phyloP scores from a whole-genome alignment of 2,888 invertebrate species.

The Stenichneumon culpator region DNA sequence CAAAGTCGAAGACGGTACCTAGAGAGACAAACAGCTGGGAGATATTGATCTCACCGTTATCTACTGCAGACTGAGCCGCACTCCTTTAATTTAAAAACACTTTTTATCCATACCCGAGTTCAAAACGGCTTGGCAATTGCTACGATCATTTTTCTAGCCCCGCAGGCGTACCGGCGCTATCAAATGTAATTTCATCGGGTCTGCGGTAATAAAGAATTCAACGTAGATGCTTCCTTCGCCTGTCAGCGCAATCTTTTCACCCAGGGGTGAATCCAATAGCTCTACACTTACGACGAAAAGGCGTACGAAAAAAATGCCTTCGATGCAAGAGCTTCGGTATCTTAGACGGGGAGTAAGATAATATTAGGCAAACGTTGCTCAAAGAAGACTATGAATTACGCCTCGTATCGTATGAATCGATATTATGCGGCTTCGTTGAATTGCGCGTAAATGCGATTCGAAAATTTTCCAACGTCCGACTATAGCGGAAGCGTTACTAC shows the following conservation, averaged over 20 bases:
- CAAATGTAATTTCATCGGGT: neutral
- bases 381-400: too few species aligned
- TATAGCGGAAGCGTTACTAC: neutral
- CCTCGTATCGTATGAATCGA: too few species aligned
- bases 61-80: neutral
- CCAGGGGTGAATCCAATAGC: neutral
- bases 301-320: neutral
- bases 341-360: too few species aligned
- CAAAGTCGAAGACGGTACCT: slow-evolving; percentile 18
- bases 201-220: slow-evolving; percentile 4
- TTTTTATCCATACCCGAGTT: neutral
- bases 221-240: neutral
- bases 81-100: neutral
- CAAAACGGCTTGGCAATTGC: neutral
- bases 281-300: neutral
- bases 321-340: too few species aligned
- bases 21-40: neutral
- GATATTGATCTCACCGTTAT: neutral
- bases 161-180: neutral
- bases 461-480: neutral
- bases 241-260: neutral
- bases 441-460: neutral
- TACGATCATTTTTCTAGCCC: neutral
- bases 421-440: too few species aligned
- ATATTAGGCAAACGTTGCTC: too few species aligned